phyloP scores from a whole-genome alignment of 2,113 vertebrate species.

The Entosphenus tridentatus region DNA sequence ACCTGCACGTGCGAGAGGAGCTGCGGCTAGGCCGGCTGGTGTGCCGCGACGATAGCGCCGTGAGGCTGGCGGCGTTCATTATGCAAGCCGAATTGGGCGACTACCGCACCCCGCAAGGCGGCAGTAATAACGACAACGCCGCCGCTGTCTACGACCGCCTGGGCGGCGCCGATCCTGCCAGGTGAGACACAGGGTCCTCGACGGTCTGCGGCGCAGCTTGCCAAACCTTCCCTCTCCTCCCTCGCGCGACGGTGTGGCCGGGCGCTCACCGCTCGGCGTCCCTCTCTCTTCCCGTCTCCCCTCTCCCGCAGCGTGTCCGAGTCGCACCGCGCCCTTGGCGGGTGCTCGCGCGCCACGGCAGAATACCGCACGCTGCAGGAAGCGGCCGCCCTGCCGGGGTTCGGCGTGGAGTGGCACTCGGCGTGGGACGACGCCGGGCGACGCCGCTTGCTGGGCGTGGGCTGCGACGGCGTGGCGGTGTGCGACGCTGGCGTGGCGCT shows the following conservation, averaged over 20 bases:
- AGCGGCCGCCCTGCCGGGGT: conserved; percentile 58
- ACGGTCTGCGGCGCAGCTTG: too few relatives aligned
- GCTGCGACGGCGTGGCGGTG: conserved; percentile 68
- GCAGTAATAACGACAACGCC: too few relatives aligned
- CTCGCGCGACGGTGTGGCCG: too few relatives aligned
- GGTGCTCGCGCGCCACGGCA: conserved; percentile 43
- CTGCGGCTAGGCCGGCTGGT: conserved; percentile 62
- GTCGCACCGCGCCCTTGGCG: conserved; percentile 53
- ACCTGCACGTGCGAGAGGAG: conserved; percentile 79
- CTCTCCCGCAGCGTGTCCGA: too few relatives aligned
- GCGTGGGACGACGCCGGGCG: conserved; percentile 55
- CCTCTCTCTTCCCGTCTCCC: too few relatives aligned
- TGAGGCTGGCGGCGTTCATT: conserved; percentile 63
- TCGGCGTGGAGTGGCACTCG: conserved; percentile 86
- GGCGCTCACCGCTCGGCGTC: too few relatives aligned
- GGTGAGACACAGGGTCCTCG: too few relatives aligned
- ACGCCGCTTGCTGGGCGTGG: conserved; percentile 60
- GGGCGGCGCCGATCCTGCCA: too few relatives aligned
- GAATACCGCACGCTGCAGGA: conserved; percentile 84
- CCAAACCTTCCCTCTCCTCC: too few relatives aligned
- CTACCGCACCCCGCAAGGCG: conserved; percentile 22
- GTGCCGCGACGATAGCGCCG: conserved; percentile 54
- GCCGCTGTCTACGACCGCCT: too few relatives aligned
- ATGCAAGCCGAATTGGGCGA: conserved; percentile 84
- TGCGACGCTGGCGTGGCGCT: conserved; percentile 57